Base-by-base conservation (phyloP, 2,888 invertebrate species). In the Bellardia pandia region DNA sequence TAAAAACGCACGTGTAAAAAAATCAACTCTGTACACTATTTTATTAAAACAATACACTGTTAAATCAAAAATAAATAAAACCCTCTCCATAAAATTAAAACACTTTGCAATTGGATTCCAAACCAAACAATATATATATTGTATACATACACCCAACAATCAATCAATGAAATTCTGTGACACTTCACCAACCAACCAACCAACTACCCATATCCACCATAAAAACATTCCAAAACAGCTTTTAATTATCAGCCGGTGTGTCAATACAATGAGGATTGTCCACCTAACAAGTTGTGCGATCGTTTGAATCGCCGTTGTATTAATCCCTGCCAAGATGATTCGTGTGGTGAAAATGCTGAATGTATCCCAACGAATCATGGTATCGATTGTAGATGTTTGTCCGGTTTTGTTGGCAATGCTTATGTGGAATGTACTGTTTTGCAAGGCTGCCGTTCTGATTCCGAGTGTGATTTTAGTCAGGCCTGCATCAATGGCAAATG, bases 201-300 rank as follows among this genome's bases (percentile, higher is more conserved):
- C 66, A 45, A 81, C 37, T 66, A 45, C 42, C 13, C 72, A 82
- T 16, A 75, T 53, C 75, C 68, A 60, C n/a, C 30, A 82, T 14
- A 60, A 58, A 69, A 76, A 42, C 56, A 75, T 30, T 53, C 48
- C 66, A 66, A 82, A 82, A 84, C 88, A 95, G 95, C 94, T 16
- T 91, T 92, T 45, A 92, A 93, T 64, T 93, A 94, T 88, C 94
- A 94, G 90, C 94, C 95, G 89, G 95, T 97, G 75, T 98, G 98
- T 92, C 98, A 98, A 92, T 97, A 97, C 93, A 98, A 98, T 91
- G 97, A 97, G 94, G 98, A 98, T 91, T 98, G 98, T 92, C 97
- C 97, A 78, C 96, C 97, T n/a, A 95, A 96, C 90, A 96, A 97
- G 90, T 94, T 97, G 33, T 98, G 98, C 92, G 98, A 98, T 93